Evolutionary conservation across 1,140 invertebrate genomes (phyloP).

Genomic region (Prorops nasuta): DNA sequence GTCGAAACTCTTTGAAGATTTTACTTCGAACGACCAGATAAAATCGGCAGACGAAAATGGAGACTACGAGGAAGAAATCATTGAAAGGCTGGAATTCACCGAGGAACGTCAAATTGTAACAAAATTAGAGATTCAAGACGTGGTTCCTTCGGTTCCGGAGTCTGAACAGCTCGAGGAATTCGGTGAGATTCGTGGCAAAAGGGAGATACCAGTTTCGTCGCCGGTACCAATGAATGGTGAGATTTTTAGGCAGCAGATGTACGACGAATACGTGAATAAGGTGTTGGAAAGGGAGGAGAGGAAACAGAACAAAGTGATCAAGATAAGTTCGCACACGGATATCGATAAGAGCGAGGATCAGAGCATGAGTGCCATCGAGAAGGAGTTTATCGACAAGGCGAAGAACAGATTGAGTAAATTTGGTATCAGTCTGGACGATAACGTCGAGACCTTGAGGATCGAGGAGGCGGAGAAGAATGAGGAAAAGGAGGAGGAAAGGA

Average conservation of each 20-base stretch:
- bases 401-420: conserved; percentile 62
- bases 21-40: too few relatives aligned
- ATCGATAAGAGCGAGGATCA: conserved; percentile 22
- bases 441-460: conserved; percentile 46
- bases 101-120: too few relatives aligned
- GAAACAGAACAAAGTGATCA: conserved; percentile 74
- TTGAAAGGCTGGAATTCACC: conserved; percentile 21
- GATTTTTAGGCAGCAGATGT: conserved; percentile 74
- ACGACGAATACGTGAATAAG: conserved; percentile 77
- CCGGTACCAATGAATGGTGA: conserved; percentile 61
- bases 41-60: conserved; percentile 18
- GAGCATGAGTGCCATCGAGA: conserved; percentile 61
- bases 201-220: conserved; percentile 33
- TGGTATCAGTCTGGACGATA: conserved; percentile 61
- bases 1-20: too few relatives aligned
- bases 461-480: conserved; percentile 17
- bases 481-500: conserved; percentile 24
- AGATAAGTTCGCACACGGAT: conserved; percentile 59
- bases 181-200: too few relatives aligned
- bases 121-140: too few relatives aligned
- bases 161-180: too few relatives aligned
- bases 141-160: too few relatives aligned
- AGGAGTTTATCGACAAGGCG: conserved; percentile 72
- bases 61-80: conserved; percentile 15
- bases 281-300: conserved; percentile 75